Percentiles rank a stretch among this genome's conserved stretches.
Evolutionary conservation across 2,797 vertebrate species (phyloP).

Genomic region (Hippopotamyrus pictus): DNA sequence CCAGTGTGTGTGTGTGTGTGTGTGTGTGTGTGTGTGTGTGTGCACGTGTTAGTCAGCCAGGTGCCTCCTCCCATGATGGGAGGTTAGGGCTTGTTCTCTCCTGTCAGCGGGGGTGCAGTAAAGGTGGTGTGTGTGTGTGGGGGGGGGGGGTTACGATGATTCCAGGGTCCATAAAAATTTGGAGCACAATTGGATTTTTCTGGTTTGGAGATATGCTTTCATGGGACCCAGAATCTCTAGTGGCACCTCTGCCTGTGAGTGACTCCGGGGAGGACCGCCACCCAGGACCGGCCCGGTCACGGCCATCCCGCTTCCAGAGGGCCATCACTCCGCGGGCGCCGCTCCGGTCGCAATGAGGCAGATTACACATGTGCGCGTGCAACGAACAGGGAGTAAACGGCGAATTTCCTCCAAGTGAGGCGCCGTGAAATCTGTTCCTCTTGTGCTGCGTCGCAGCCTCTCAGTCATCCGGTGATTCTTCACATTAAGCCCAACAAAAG

Average conservation of each 20-base stretch:
- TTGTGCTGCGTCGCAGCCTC: background rate
- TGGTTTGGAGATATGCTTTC: background rate
- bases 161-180: background rate
- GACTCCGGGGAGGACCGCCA: background rate
- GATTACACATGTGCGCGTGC: background rate
- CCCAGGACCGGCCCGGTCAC: background rate
- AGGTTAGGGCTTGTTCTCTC: background rate
- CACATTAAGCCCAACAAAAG: conserved; percentile 14
- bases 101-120: too few relatives aligned
- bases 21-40: background rate
- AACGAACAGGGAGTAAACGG: background rate
- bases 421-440: background rate
- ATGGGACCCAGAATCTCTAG: background rate
- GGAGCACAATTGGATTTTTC: background rate
- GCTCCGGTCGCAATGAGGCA: background rate
- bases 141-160: background rate
- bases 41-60: background rate
- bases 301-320: background rate
- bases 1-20: background rate
- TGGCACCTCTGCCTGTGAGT: background rate
- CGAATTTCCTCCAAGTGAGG: background rate
- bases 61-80: background rate
- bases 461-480: background rate
- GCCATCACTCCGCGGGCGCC: background rate
- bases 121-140: too few relatives aligned